Evolutionary conservation across 2,888 invertebrate genomes (phyloP).

Genomic region (Anodontia alba): DNA sequence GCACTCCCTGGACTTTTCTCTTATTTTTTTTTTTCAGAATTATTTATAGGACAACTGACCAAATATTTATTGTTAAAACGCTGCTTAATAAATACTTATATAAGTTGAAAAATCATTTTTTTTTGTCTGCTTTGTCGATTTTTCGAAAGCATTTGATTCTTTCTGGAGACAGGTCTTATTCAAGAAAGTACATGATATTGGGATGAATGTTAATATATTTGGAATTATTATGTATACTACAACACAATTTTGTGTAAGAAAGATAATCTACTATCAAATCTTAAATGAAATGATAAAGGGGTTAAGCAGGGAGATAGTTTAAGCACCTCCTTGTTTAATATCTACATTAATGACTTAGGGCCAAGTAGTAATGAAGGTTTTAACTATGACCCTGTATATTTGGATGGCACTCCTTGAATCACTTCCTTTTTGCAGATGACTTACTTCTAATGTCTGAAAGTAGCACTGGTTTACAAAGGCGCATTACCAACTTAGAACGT

Average conservation of each 20-base stretch:
- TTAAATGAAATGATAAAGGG: slow-evolving; percentile 9
- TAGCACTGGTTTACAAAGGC: background rate
- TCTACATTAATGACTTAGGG: slow-evolving; percentile 34
- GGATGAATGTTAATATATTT: background rate
- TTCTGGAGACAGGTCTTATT: slow-evolving; percentile 5
- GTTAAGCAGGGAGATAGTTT: slow-evolving; percentile 27
- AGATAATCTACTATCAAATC: slow-evolving; percentile 5
- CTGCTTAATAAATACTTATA: background rate
- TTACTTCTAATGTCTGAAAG: too few relatives aligned
- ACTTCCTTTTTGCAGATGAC: slow-evolving; percentile 4
- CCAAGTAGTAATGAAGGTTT: background rate
- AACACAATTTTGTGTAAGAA: slow-evolving; percentile 13
- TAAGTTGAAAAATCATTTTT: background rate
- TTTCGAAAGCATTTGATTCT: slow-evolving; percentile 30
- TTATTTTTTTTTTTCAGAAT: too few relatives aligned
- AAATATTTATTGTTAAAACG: slow-evolving; percentile 7
- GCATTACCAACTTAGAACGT: background rate
- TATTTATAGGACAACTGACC: background rate
- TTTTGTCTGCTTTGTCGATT: slow-evolving; percentile 28
- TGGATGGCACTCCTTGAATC: background rate
- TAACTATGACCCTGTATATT: background rate
- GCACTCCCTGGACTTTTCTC: too few relatives aligned
- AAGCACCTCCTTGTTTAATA: slow-evolving; percentile 19
- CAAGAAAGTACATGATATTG: background rate
- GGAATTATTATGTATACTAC: slow-evolving; percentile 15